Evolutionary conservation across 2,888 invertebrate genomes (phyloP), one percentile per base, ranked within the genome.

Genomic region (Vandiemenella viatica): DNA sequence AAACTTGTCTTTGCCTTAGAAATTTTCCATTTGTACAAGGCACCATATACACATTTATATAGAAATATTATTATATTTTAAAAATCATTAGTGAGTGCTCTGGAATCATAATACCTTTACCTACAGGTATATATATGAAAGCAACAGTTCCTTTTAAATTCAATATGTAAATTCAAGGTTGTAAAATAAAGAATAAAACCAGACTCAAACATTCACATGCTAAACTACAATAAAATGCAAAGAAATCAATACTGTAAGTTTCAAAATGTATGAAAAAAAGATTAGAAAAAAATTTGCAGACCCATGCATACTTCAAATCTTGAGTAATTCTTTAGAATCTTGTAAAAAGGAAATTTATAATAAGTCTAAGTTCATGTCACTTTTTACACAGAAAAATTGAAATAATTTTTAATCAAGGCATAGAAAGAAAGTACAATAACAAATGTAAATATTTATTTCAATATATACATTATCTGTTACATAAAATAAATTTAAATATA

Each of bases 1-100:
- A 56, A 78, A 77, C 71, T 76, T 75, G 76, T 72, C 51, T 54
- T 72, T 66, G 68, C 69, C 76, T 76, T 77, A 77, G 73, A 72
- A 72, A 54, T 55, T 53, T 70, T 75, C 57, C 57, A 57, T 58
- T 60, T 59, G 64, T 64, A 62, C 67, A 69, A 69, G 69, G 69
- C 69, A 69, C 69, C 68, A 65, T 64, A 68, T 67, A 66, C 54
- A 54, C 50, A 49, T 50, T 43, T 50, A 48, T 50, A 54, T 46
- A 54, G 50, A 50, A 49, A 50, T 50, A 52, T 50, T 40, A 43
- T 40, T 53, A 45, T 51, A 51, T 37, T 50, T 43, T 48, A 53
- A 53, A 46, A 17, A 47, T 45, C 41, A 48, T 46, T 42, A 49
- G 43, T 43, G 45, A 49, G 46, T 53, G 50, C 47, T 50, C 49